Evolutionary conservation across 2,113 vertebrate species (phyloP).

Genomic region (Eurystomus gularis): DNA sequence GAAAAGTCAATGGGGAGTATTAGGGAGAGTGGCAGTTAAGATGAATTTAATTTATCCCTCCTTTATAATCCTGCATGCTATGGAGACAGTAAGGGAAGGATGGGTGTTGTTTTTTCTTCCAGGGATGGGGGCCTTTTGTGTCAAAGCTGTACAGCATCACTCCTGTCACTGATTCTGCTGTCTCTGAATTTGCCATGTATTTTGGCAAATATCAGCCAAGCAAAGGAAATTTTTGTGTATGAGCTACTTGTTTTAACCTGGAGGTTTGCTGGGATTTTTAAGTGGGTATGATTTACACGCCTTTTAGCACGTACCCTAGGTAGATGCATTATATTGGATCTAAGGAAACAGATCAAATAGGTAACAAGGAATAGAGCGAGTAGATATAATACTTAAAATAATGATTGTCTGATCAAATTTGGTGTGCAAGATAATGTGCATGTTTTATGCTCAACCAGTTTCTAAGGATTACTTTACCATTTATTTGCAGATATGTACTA

Average conservation of each 20-base stretch:
- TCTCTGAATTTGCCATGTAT: not conserved
- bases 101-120: not conserved
- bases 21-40: not conserved
- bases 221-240: not conserved
- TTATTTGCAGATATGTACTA: not conserved
- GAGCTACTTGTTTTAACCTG: not conserved
- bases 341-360: not conserved
- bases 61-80: not conserved
- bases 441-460: not conserved
- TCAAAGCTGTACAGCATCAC: not conserved
- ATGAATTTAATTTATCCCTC: not conserved
- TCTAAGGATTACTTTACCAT: not conserved
- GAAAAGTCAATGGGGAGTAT: not conserved
- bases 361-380: not conserved
- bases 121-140: not conserved
- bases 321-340: not conserved
- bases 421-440: not conserved
- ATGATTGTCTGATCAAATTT: not conserved
- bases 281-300: not conserved
- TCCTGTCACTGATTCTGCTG: not conserved
- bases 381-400: not conserved
- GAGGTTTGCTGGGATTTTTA: not conserved
- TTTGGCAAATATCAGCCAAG: not conserved
- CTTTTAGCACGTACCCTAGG: not conserved
- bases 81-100: not conserved